Conservation (phyloP, 2,113 vertebrate species). For the Hydrolagus affinis region DNA sequence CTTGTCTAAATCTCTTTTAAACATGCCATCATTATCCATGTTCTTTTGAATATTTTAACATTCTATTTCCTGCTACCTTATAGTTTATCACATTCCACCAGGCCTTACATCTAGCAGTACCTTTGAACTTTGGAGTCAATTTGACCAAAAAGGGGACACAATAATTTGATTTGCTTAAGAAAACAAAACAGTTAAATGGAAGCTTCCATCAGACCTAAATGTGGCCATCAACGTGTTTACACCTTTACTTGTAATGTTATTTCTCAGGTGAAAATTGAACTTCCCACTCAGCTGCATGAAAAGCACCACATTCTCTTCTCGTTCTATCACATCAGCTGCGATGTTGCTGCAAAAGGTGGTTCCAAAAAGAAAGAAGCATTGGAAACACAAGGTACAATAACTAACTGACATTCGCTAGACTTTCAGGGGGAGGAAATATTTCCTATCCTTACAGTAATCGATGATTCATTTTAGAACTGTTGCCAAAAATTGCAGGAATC, state of each 20-base stretch:
- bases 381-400: constrained; percentile 77
- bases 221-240: neutral
- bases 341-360: constrained; percentile 94
- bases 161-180: too few species aligned
- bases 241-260: constrained; percentile 41
- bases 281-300: constrained; percentile 88
- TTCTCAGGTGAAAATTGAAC: constrained; percentile 89
- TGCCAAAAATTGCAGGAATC: neutral
- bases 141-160: too few species aligned
- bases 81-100: neutral
- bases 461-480: neutral
- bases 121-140: too few species aligned
- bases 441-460: neutral
- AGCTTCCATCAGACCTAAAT: too few species aligned
- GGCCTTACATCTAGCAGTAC: neutral
- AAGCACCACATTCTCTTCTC: constrained; percentile 96
- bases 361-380: constrained; percentile 91
- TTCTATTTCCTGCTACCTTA: too few species aligned
- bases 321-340: constrained; percentile 94
- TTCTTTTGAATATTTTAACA: too few species aligned
- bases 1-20: too few species aligned
- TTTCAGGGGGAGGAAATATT: neutral
- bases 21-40: too few species aligned
- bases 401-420: neutral
- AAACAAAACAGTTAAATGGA: too few species aligned